Evolutionary conservation across 2,797 vertebrate species (phyloP).

Genomic region (Lycodopsis pacificus): DNA sequence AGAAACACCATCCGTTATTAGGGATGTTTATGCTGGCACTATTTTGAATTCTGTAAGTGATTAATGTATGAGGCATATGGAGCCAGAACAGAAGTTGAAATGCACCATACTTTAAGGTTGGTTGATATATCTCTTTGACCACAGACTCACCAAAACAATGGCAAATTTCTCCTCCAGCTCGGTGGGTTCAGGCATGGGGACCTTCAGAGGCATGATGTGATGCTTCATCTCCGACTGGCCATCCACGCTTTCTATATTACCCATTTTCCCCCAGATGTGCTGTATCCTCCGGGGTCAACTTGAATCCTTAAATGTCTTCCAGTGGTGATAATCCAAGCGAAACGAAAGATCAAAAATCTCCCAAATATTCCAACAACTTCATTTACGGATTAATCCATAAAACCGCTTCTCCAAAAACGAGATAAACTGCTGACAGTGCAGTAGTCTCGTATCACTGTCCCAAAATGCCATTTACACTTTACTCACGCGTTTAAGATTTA

Average conservation of each 20-base stretch:
- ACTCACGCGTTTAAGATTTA: conserved; percentile 40
- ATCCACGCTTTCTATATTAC: conserved; percentile 93
- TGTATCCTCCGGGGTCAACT: conserved; percentile 28
- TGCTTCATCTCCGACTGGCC: conserved; percentile 89
- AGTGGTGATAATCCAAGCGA: conserved; percentile 48
- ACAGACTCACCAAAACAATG: conserved; percentile 92
- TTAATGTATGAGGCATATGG: background rate
- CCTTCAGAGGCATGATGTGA: conserved; percentile 91
- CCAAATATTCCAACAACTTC: conserved; percentile 40
- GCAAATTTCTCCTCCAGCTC: conserved; percentile 98
- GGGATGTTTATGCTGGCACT: background rate
- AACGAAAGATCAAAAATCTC: background rate
- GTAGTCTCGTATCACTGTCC: conserved; percentile 44
- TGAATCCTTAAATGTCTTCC: conserved; percentile 29
- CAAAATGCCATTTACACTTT: conserved; percentile 70
- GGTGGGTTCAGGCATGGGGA: conserved; percentile 95
- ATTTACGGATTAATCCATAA: conserved; percentile 56
- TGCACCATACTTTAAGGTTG: too few relatives aligned
- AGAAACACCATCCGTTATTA: background rate
- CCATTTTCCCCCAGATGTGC: conserved; percentile 79
- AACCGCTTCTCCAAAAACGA: conserved; percentile 39
- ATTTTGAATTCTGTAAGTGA: background rate
- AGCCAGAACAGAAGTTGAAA: background rate
- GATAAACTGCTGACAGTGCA: conserved; percentile 56
- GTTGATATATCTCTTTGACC: background rate